Percentiles rank a stretch among this genome's conserved stretches.
Evolutionary conservation across 2,113 vertebrate species (phyloP).

Genomic region (Seriola aureovittata): DNA sequence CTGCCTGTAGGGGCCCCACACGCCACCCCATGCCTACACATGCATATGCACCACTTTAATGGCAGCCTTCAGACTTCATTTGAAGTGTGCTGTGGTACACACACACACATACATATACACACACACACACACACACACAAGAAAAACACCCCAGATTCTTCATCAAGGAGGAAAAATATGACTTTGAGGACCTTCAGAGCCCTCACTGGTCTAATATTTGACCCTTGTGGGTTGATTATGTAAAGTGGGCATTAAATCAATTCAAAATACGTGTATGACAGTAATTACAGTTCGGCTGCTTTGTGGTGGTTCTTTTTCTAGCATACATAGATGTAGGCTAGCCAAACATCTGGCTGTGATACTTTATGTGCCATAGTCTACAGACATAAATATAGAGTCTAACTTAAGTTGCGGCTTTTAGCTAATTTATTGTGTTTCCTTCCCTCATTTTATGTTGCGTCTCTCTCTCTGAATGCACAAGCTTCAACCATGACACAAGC

Average conservation of each 20-base stretch:
- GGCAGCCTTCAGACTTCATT: constrained; percentile 63
- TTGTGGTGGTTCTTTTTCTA: constrained; percentile 44
- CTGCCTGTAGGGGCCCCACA: constrained; percentile 68
- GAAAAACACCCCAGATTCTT: constrained; percentile 22
- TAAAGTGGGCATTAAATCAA: constrained; percentile 50
- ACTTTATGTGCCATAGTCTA: constrained; percentile 49
- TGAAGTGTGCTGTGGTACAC: constrained; percentile 45
- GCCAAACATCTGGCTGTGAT: constrained; percentile 73
- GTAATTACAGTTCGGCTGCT: constrained; percentile 58
- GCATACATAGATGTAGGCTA: constrained; percentile 33
- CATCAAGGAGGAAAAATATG: constrained; percentile 32
- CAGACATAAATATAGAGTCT: constrained; percentile 23
- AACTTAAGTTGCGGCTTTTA: constrained; percentile 11
- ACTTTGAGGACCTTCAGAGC: not conserved
- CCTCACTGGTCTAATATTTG: constrained; percentile 45
- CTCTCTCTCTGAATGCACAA: not conserved
- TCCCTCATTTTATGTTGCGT: not conserved
- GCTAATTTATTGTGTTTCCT: constrained; percentile 1
- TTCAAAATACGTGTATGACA: constrained; percentile 46
- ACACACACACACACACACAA: not conserved
- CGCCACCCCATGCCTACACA: constrained; percentile 72
- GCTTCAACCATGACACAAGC: not conserved
- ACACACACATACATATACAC: not conserved
- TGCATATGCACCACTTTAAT: constrained; percentile 75
- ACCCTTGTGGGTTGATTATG: constrained; percentile 41